Base-by-base conservation (phyloP, 2,888 invertebrate species). In the Galeruca laticollis region DNA sequence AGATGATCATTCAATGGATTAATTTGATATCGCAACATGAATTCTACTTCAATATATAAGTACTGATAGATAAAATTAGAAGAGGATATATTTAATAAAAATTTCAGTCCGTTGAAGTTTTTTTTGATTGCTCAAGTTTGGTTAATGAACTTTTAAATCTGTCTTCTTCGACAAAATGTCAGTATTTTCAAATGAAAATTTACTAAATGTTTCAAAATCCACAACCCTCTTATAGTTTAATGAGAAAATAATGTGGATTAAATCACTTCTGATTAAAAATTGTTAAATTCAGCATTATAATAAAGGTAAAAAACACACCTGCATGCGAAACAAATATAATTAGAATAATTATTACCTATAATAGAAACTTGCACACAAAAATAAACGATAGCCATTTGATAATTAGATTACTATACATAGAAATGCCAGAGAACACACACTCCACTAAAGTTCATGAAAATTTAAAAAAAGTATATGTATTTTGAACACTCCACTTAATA, bases 301-400 rank as follows among this genome's bases (percentile, higher is more conserved):
- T 75, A 80, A 81, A 79, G 78, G 72, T 78, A 75, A 76, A 40
- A 47, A 82, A 83, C 83, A 83, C 82, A 83, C 83, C 82, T 82
- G 83, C 83, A 80, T 78, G 78, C 76, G 75, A 75, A 78, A 76
- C 76, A 78, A 79, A 75, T 78, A 77, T 72, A 75, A 59, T 76
- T 78, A 76, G 73, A 76, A 77, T 77, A 76, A 76, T 75, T 74
- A 76, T 77, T 75, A 75, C 54, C 70, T 73, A 75, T 76, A 79
- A 78, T 80, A 82, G 77, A 81, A 82, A 82, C 80, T 82, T 82
- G 80, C 83, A 83, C 83, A 83, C 83, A 83, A 81, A 79, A 80
- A 75, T 81, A 80, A 79, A 82, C 81, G 76, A 81, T 80, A 81
- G 78, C 79, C 75, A 76, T 60, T 75, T 69, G 60, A 70, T 73